Evolutionary conservation across 2,888 invertebrate genomes (phyloP).

Genomic region (Choristoneura rosaceana): DNA sequence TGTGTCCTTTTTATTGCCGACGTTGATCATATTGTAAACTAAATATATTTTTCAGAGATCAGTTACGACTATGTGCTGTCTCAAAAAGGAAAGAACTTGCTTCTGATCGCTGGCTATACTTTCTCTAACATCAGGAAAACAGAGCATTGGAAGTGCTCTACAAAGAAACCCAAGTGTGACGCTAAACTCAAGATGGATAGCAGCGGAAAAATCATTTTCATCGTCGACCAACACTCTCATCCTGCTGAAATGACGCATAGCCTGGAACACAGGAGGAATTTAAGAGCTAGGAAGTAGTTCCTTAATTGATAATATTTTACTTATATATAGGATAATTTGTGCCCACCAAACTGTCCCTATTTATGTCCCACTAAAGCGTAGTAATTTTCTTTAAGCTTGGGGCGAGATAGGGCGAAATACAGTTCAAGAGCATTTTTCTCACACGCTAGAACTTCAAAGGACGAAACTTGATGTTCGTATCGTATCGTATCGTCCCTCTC

Average conservation of each 20-base stretch:
- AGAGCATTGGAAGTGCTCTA: constrained; percentile 36
- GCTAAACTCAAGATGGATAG: constrained; percentile 44
- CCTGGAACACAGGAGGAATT: constrained; percentile 28
- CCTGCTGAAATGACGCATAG: constrained; percentile 20
- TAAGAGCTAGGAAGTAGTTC: constrained; percentile 29
- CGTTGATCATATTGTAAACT: background rate
- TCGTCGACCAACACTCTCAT: constrained; percentile 44
- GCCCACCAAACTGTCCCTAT: background rate
- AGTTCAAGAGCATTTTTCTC: too few relatives aligned
- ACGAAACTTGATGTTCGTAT: too few relatives aligned
- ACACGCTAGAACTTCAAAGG: too few relatives aligned
- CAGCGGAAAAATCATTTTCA: constrained; percentile 33
- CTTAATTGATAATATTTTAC: background rate
- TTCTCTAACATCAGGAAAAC: constrained; percentile 39
- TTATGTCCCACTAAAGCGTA: background rate
- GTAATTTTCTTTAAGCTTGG: too few relatives aligned
- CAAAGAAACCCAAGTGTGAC: constrained; percentile 43
- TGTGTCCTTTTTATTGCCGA: background rate
- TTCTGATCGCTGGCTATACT: constrained; percentile 47
- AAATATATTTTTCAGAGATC: constrained; percentile 16
- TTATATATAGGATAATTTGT: background rate
- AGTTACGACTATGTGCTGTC: constrained; percentile 46
- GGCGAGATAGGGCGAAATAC: too few relatives aligned
- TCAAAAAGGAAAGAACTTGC: constrained; percentile 44
- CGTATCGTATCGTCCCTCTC: too few relatives aligned